Conservation (phyloP, 2,888 invertebrate species). For the Drosophila bunnanda region DNA sequence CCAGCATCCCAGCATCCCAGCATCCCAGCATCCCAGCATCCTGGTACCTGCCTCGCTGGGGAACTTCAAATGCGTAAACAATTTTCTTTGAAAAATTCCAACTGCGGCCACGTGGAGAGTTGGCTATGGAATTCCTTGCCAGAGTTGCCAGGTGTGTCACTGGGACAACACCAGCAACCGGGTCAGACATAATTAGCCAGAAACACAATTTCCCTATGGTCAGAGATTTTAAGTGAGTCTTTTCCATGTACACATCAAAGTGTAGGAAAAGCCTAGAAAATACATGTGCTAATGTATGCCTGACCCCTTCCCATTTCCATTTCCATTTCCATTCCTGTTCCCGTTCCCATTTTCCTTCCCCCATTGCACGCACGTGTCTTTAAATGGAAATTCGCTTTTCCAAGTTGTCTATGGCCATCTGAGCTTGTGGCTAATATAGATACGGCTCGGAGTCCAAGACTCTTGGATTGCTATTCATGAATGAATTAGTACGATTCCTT, state of each 20-base stretch:
- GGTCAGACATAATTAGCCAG: conserved; percentile 36
- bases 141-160: not conserved
- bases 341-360: too few species aligned
- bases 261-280: not conserved
- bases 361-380: too few species aligned
- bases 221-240: conserved; percentile 25
- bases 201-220: conserved; percentile 39
- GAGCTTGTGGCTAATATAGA: conserved; percentile 24
- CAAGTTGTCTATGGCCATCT: conserved; percentile 4
- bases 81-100: conserved; percentile 60
- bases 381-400: conserved; percentile 26
- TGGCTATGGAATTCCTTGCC: conserved; percentile 3
- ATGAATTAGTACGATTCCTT: conserved; percentile 1
- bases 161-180: not conserved
- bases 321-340: too few species aligned
- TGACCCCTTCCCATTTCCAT: too few species aligned
- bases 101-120: not conserved
- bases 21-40: too few species aligned
- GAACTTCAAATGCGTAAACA: conserved; percentile 66
- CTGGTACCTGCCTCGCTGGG: not conserved
- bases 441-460: too few species aligned
- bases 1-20: too few species aligned
- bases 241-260: conserved; percentile 31
- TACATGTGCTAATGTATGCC: conserved; percentile 21
- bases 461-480: conserved; percentile 5